Conservation (phyloP, 1,140 invertebrate genomes). For the Bicyclus anynana region DNA sequence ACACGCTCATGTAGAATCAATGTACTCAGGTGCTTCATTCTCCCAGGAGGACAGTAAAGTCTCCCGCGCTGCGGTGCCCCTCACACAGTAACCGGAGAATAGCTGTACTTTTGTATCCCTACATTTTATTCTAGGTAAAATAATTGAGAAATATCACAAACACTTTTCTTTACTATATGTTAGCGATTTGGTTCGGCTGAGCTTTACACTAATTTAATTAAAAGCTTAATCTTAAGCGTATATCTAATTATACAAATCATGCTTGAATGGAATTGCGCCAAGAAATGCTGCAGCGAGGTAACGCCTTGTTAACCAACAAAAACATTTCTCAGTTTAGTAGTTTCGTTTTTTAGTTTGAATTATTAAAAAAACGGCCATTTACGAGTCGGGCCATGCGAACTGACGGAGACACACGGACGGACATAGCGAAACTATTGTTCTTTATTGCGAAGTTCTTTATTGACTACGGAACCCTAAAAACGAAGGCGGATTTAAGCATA, state of each 20-base stretch:
- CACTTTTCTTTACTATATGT: neutral
- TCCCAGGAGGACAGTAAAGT: conserved; percentile 62
- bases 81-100: conserved; percentile 31
- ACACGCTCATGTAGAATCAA: conserved; percentile 58
- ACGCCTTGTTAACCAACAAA: neutral
- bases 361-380: too few relatives aligned
- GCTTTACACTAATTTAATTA: neutral
- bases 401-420: too few relatives aligned
- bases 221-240: neutral
- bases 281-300: neutral
- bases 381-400: too few relatives aligned
- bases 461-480: too few relatives aligned
- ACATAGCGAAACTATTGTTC: too few relatives aligned
- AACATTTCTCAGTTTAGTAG: too few relatives aligned
- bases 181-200: neutral
- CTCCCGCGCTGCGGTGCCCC: conserved; percentile 46
- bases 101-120: conserved; percentile 30
- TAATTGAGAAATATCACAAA: conserved; percentile 1
- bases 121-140: conserved; percentile 28
- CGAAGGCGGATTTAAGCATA: too few relatives aligned
- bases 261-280: neutral
- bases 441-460: too few relatives aligned
- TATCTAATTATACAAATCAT: neutral
- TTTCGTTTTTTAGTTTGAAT: too few relatives aligned
- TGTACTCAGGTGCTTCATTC: conserved; percentile 51